phyloP scores from a whole-genome alignment of 2,888 invertebrate genomes.

The Diarsia mendica region DNA sequence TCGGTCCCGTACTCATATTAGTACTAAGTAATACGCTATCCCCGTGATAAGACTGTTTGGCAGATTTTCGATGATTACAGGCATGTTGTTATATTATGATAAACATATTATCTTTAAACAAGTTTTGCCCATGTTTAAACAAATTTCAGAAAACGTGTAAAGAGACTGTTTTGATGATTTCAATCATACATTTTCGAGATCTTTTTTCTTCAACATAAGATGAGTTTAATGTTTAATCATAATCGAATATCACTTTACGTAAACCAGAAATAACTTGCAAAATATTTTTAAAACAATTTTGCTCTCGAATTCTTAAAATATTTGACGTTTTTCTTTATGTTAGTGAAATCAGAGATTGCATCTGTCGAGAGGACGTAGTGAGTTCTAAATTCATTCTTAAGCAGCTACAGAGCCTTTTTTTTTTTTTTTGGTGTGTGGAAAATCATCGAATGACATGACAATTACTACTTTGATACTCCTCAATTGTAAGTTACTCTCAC shows the following conservation, averaged over 20 bases:
- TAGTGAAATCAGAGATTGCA: background rate
- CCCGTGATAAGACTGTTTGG: too few relatives aligned
- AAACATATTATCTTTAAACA: background rate
- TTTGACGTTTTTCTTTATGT: background rate
- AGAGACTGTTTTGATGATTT: conserved; percentile 5
- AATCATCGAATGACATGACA: too few relatives aligned
- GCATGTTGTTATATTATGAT: background rate
- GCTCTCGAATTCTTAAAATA: background rate
- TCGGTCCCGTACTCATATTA: too few relatives aligned
- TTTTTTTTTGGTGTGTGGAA: too few relatives aligned
- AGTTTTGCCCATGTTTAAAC: conserved; percentile 9
- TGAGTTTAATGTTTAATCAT: too few relatives aligned
- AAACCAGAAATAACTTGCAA: background rate
- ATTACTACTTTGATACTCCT: too few relatives aligned
- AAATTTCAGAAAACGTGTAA: background rate
- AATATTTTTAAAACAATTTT: conserved; percentile 27
- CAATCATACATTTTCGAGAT: background rate
- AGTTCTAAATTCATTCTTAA: background rate
- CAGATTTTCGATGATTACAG: background rate
- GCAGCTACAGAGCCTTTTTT: background rate
- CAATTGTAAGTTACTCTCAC: too few relatives aligned
- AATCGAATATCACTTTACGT: conserved; percentile 3
- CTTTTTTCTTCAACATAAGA: conserved; percentile 3
- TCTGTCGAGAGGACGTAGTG: background rate
- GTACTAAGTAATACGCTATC: too few relatives aligned